These are phyloP conservation scores for Pteropus rufus DNA, from an alignment of 2,797 vertebrate genomes.

Conservation along the genomic window DNA sequence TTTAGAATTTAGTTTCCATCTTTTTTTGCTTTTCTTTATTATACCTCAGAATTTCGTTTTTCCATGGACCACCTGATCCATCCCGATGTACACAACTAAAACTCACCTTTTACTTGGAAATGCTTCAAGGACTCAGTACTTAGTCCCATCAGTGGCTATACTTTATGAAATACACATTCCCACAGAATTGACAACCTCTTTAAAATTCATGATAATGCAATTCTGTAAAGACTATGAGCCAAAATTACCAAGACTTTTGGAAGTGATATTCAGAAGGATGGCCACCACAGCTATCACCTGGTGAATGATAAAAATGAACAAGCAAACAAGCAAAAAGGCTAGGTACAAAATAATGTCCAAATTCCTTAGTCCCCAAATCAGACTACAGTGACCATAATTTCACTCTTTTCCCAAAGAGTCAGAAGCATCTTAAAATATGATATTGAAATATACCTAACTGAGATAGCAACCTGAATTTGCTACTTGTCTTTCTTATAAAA, in stretches of 20 bases:
- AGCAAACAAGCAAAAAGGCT: neutral
- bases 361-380: neutral
- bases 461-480: neutral
- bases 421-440: neutral
- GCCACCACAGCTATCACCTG: neutral
- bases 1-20: neutral
- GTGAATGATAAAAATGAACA: neutral
- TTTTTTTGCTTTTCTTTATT: constrained; percentile 13
- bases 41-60: neutral
- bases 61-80: neutral
- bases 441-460: neutral
- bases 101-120: neutral
- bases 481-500: neutral
- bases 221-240: neutral
- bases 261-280: neutral
- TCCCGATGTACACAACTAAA: neutral
- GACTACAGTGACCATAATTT: neutral
- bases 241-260: neutral
- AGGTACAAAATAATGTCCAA: neutral
- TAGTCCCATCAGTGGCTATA: neutral
- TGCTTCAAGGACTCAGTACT: neutral
- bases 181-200: neutral
- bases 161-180: neutral
- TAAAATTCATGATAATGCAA: neutral
- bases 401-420: neutral